phyloP scores from a whole-genome alignment of 2,797 vertebrate genomes.

The Dendrocincla tyrannina region DNA sequence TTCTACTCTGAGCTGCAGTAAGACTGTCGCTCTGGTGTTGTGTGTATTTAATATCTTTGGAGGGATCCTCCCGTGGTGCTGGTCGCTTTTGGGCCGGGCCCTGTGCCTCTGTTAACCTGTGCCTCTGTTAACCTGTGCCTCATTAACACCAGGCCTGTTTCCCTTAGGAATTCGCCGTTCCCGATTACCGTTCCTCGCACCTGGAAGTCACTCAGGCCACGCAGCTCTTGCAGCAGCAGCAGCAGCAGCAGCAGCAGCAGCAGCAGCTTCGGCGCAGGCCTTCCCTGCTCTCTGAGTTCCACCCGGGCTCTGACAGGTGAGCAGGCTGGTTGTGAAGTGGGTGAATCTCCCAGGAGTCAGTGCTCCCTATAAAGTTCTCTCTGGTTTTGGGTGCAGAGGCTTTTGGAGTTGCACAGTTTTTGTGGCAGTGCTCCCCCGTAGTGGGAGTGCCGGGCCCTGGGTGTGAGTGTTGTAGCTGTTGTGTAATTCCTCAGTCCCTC shows the following conservation, averaged over 20 bases:
- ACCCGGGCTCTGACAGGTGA: constrained; percentile 93
- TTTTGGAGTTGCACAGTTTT: not conserved
- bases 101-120: not conserved
- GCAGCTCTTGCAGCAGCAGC: constrained; percentile 83
- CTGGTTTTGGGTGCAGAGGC: not conserved
- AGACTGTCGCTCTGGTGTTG: not conserved
- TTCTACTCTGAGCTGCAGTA: not conserved
- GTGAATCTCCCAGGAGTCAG: not conserved
- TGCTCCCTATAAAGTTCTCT: not conserved
- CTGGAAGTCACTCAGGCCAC: constrained; percentile 84
- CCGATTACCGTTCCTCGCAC: constrained; percentile 90
- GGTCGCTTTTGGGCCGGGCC: not conserved
- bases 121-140: not conserved
- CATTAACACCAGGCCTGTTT: not conserved
- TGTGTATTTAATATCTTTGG: not conserved
- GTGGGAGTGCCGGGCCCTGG: not conserved
- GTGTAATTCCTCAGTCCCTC: not conserved
- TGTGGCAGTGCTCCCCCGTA: not conserved
- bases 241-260: constrained; percentile 76
- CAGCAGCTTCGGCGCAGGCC: constrained; percentile 89
- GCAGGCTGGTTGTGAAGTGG: not conserved
- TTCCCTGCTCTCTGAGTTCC: constrained; percentile 95
- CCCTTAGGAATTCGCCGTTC: constrained; percentile 88
- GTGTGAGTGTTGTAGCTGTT: not conserved
- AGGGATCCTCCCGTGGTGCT: not conserved